These are phyloP conservation scores for Nematostella vectensis DNA, from an alignment of 92 coral and sea anemone species.

Conservation along the genomic window DNA sequence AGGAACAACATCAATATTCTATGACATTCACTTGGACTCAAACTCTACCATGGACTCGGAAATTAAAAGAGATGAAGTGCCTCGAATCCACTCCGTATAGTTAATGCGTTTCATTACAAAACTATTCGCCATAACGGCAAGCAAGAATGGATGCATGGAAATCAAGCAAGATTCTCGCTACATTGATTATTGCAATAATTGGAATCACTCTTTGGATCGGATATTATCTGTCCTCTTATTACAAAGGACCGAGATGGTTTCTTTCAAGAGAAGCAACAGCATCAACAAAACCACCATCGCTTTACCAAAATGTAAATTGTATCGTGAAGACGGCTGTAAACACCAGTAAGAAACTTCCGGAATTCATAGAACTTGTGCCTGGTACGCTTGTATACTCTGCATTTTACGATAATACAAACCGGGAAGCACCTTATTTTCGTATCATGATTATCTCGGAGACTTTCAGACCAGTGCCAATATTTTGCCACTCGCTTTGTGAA, in stretches of 20 bases:
- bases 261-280: not conserved
- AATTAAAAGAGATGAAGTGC: too few relatives aligned
- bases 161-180: too few relatives aligned
- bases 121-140: too few relatives aligned
- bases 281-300: not conserved
- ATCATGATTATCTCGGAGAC: slow-evolving; percentile 26
- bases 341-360: not conserved
- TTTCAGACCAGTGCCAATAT: slow-evolving; percentile 13
- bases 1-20: too few relatives aligned
- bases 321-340: not conserved
- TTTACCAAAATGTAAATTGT: not conserved
- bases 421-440: slow-evolving; percentile 11
- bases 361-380: slow-evolving; percentile 18
- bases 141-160: too few relatives aligned
- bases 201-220: not conserved
- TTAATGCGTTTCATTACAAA: too few relatives aligned
- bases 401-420: slow-evolving; percentile 13
- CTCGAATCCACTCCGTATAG: too few relatives aligned
- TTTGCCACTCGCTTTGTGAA: slow-evolving; percentile 25
- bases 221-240: not conserved
- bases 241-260: not conserved
- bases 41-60: too few relatives aligned
- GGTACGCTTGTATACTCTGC: slow-evolving; percentile 26
- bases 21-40: too few relatives aligned
- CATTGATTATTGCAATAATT: not conserved